Evolutionary conservation across 2,888 invertebrate species (phyloP).

Genomic region (Ormyrus labotus): DNA sequence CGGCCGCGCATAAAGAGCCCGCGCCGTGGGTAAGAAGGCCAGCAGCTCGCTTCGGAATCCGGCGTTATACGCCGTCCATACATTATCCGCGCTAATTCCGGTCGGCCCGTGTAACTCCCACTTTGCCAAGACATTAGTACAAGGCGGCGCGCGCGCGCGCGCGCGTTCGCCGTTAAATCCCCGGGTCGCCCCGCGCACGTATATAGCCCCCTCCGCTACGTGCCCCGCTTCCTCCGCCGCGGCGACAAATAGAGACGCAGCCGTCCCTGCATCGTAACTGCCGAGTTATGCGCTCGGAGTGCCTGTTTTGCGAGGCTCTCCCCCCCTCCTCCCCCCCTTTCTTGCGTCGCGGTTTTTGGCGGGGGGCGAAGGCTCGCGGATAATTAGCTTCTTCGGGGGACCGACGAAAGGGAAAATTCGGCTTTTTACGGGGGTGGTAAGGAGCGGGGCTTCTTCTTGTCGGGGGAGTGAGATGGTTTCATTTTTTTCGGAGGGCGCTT

Average conservation of each 20-base stretch:
- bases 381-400: constrained; percentile 34
- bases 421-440: constrained; percentile 42
- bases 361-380: constrained; percentile 9
- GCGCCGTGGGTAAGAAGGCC: too few relatives aligned
- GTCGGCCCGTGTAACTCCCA: constrained; percentile 63
- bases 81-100: constrained; percentile 66
- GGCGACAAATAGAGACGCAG: not conserved
- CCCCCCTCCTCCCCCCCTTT: not conserved
- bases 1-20: constrained; percentile 2
- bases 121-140: constrained; percentile 67
- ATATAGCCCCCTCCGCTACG: constrained; percentile 53
- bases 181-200: not conserved
- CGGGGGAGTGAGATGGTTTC: too few relatives aligned
- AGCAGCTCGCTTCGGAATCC: not conserved
- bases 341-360: not conserved
- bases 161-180: constrained; percentile 63
- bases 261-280: constrained; percentile 54
- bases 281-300: constrained; percentile 41
- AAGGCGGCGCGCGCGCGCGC: constrained; percentile 56
- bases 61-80: constrained; percentile 53
- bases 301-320: constrained; percentile 30
- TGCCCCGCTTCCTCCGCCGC: constrained; percentile 25
- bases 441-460: not conserved
- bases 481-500: too few relatives aligned
- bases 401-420: constrained; percentile 31